These are phyloP conservation scores for Furcula furcula DNA, from an alignment of 2,888 invertebrate genomes.

Conservation along the genomic window DNA sequence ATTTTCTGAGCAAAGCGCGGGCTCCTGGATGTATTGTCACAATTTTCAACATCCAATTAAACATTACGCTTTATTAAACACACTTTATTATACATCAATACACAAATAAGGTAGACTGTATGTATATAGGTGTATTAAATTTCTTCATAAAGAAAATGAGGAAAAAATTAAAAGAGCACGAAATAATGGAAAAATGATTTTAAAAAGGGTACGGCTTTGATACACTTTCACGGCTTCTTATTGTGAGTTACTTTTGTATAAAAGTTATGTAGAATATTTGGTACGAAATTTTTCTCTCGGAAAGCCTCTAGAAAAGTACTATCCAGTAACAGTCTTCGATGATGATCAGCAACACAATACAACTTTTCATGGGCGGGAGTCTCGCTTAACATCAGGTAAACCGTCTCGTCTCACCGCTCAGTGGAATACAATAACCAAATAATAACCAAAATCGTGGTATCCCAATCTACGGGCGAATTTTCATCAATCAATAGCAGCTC, in stretches of 20 bases:
- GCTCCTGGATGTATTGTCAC: slow-evolving; percentile 37
- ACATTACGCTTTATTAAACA: slow-evolving; percentile 32
- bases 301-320: no score
- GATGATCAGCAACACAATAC: no score
- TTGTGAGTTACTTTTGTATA: slow-evolving; percentile 5
- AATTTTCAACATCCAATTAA: slow-evolving; percentile 37
- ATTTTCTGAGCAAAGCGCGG: slow-evolving; percentile 50
- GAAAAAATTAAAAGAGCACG: slow-evolving; percentile 7
- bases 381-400: no score
- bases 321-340: no score
- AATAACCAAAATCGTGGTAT: no score
- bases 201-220: slow-evolving; percentile 4
- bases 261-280: background rate
- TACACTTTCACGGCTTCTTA: slow-evolving; percentile 13
- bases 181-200: slow-evolving; percentile 12
- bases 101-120: background rate
- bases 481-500: no score
- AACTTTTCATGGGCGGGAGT: no score
- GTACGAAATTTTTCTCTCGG: no score
- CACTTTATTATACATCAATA: background rate
- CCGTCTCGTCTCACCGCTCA: no score
- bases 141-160: slow-evolving; percentile 4
- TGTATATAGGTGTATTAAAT: background rate
- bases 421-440: no score
- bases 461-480: no score